These are phyloP conservation scores for Pseudomugil tenellus DNA, from an alignment of 2,797 vertebrate species.

Conservation along the genomic window DNA sequence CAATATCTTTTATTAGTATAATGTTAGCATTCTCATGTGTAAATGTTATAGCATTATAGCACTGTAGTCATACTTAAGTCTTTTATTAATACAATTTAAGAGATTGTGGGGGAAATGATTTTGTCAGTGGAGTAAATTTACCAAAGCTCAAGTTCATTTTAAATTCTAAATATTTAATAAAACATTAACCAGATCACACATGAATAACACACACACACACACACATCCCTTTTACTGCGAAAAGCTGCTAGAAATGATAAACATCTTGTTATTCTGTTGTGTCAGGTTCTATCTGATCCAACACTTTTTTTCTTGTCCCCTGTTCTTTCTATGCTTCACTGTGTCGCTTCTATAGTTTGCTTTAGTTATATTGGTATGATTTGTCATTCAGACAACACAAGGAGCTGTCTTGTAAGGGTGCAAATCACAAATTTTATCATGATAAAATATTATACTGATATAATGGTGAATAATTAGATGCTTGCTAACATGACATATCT, in stretches of 20 bases:
- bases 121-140: background rate
- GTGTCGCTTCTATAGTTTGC: background rate
- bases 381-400: background rate
- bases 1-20: background rate
- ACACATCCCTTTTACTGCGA: too few species aligned
- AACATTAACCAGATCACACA: background rate
- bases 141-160: background rate
- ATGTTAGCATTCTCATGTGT: background rate
- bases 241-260: background rate
- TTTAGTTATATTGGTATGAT: background rate
- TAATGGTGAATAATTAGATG: background rate
- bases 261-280: background rate
- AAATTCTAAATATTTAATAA: background rate
- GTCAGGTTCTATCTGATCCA: background rate
- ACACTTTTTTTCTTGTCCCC: too few species aligned
- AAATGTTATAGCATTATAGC: background rate
- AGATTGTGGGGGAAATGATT: background rate
- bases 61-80: too few species aligned
- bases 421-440: background rate
- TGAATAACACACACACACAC: background rate
- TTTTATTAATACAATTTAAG: background rate
- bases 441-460: background rate
- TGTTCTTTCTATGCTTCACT: background rate
- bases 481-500: background rate
- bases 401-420: background rate